These are phyloP conservation scores for Lasaia peninsularis DNA, from an alignment of 1,140 invertebrate species.

Conservation along the genomic window DNA sequence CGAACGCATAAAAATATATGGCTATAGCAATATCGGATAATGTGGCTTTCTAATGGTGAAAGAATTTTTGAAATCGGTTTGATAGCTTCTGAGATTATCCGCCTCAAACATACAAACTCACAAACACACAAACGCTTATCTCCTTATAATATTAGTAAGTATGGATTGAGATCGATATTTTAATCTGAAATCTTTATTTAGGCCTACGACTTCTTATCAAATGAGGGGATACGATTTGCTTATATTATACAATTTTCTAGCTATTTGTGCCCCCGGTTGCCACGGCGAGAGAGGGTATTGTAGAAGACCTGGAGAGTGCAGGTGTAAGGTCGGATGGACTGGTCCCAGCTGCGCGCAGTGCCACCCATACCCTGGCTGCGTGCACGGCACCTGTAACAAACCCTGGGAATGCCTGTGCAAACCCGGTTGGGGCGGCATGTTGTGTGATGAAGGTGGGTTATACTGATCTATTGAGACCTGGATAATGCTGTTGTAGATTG, in stretches of 20 bases:
- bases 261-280: slow-evolving; percentile 89
- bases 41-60: too few relatives aligned
- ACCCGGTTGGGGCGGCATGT: slow-evolving; percentile 91
- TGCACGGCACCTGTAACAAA: slow-evolving; percentile 87
- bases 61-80: too few relatives aligned
- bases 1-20: too few relatives aligned
- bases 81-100: too few relatives aligned
- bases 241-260: slow-evolving; percentile 66
- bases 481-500: slow-evolving; percentile 88
- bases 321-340: slow-evolving; percentile 93
- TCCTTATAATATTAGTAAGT: too few relatives aligned
- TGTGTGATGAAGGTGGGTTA: slow-evolving; percentile 90
- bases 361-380: slow-evolving; percentile 90
- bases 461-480: slow-evolving; percentile 85
- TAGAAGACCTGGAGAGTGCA: slow-evolving; percentile 84
- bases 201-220: too few relatives aligned
- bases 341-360: slow-evolving; percentile 89
- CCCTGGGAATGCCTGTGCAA: slow-evolving; percentile 94
- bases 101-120: too few relatives aligned
- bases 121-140: too few relatives aligned
- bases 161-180: too few relatives aligned
- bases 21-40: too few relatives aligned
- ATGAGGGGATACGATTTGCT: too few relatives aligned
- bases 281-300: slow-evolving; percentile 91
- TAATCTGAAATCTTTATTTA: too few relatives aligned